Evolutionary conservation across 2,113 vertebrate species (phyloP).

Genomic region (Pseudonaja textilis): DNA sequence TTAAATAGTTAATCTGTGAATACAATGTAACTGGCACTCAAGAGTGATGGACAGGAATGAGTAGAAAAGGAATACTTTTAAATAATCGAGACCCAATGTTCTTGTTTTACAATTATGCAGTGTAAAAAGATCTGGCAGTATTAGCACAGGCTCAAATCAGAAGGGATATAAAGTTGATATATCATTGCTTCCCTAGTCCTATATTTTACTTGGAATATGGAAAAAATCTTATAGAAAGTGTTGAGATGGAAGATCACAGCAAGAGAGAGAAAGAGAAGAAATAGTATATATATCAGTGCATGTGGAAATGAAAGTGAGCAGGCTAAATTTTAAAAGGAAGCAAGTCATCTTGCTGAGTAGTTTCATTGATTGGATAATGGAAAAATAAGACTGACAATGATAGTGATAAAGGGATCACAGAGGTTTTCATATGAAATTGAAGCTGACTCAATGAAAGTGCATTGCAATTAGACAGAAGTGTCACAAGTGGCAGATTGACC

Average conservation of each 20-base stretch:
- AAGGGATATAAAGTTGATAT: background rate
- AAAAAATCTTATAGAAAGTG: background rate
- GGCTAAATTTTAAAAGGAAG: background rate
- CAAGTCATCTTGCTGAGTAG: background rate
- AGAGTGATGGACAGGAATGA: background rate
- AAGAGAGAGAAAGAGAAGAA: background rate
- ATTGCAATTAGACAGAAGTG: background rate
- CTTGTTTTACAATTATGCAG: background rate
- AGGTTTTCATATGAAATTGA: background rate
- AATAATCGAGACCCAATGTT: background rate
- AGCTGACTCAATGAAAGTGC: background rate
- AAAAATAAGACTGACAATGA: background rate
- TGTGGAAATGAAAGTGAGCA: background rate
- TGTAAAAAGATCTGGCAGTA: background rate
- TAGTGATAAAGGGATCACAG: background rate
- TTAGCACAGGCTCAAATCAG: background rate
- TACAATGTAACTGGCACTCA: background rate
- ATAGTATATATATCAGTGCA: background rate
- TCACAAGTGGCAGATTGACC: background rate
- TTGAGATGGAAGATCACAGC: background rate
- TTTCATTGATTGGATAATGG: slow-evolving; percentile 1
- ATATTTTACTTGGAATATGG: background rate
- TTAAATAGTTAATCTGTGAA: slow-evolving; percentile 2
- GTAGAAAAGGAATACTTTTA: background rate
- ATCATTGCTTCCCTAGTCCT: background rate